A percentile compares a stretch with the other conserved stretches of the same genome.
These are phyloP conservation scores for Cyclophora punctaria DNA, from an alignment of 2,888 invertebrate genomes.

Conservation along the genomic window DNA sequence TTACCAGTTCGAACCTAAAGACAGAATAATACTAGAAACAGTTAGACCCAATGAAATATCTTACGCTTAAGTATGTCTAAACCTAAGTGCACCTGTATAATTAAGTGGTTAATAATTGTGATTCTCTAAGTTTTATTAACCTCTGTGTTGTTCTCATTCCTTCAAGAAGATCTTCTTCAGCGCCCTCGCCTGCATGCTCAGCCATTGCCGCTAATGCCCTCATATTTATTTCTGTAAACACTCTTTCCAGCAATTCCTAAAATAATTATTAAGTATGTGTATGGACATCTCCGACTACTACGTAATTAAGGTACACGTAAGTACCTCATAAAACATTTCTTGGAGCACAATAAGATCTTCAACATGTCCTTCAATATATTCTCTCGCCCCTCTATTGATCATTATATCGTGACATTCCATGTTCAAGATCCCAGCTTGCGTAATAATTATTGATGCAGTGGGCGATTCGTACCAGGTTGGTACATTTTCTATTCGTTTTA, in stretches of 20 bases:
- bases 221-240: slow-evolving; percentile 36
- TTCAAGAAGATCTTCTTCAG: slow-evolving; percentile 21
- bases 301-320: background rate
- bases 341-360: slow-evolving; percentile 46
- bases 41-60: too few species aligned
- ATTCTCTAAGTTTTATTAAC: slow-evolving; percentile 16
- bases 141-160: slow-evolving; percentile 41
- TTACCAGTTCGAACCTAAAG: too few species aligned
- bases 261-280: slow-evolving; percentile 1
- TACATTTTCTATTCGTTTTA: slow-evolving; percentile 76
- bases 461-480: slow-evolving; percentile 79
- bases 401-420: slow-evolving; percentile 49
- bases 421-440: slow-evolving; percentile 48
- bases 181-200: slow-evolving; percentile 24
- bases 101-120: too few species aligned
- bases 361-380: slow-evolving; percentile 48
- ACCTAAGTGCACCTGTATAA: too few species aligned
- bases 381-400: slow-evolving; percentile 42
- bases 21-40: too few species aligned
- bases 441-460: slow-evolving; percentile 33
- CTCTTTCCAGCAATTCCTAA: slow-evolving; percentile 37
- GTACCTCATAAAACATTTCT: slow-evolving; percentile 42
- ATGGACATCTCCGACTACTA: background rate
- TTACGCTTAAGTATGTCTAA: too few species aligned
- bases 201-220: slow-evolving; percentile 20